These are phyloP conservation scores for Leptoclinus maculatus DNA, from an alignment of 2,797 vertebrate genomes.

Conservation along the genomic window DNA sequence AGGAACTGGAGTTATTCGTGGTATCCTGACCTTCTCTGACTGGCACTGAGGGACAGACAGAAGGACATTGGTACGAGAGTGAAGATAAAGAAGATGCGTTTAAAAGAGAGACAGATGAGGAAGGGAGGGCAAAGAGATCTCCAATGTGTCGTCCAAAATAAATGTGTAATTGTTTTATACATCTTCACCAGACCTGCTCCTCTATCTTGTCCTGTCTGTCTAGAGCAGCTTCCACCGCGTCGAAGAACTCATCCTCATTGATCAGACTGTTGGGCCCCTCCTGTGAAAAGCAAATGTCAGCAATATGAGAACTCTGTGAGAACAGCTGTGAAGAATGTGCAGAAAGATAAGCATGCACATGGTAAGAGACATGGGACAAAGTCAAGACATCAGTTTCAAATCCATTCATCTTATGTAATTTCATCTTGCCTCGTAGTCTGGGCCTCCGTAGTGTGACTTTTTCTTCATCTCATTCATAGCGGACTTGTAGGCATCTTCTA, in stretches of 20 bases:
- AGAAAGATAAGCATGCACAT: neutral
- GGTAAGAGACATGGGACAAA: neutral
- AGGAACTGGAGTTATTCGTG: conserved; percentile 85
- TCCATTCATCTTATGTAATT: neutral
- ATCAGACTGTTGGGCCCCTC: conserved; percentile 93
- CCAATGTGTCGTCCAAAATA: neutral
- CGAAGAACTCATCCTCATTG: conserved; percentile 97
- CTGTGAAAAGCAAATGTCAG: conserved; percentile 68
- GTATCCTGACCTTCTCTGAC: conserved; percentile 91
- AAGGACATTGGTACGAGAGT: conserved; percentile 20
- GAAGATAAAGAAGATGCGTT: neutral
- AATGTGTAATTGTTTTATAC: neutral
- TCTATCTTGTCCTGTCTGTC: conserved; percentile 97
- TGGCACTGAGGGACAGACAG: conserved; percentile 83
- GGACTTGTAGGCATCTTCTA: conserved; percentile 94
- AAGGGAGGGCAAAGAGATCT: neutral
- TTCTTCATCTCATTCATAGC: conserved; percentile 95
- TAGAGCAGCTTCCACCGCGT: conserved; percentile 95
- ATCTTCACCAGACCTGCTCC: conserved; percentile 88
- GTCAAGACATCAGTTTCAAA: neutral
- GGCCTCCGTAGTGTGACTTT: conserved; percentile 96
- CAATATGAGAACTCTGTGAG: neutral
- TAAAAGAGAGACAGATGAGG: neutral
- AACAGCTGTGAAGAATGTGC: neutral
- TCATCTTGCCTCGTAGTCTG: conserved; percentile 93